A percentile compares a stretch with the other conserved stretches of the same genome.
These are phyloP conservation scores for Melinopterus prodromus DNA, from an alignment of 2,888 invertebrate species.

Conservation along the genomic window DNA sequence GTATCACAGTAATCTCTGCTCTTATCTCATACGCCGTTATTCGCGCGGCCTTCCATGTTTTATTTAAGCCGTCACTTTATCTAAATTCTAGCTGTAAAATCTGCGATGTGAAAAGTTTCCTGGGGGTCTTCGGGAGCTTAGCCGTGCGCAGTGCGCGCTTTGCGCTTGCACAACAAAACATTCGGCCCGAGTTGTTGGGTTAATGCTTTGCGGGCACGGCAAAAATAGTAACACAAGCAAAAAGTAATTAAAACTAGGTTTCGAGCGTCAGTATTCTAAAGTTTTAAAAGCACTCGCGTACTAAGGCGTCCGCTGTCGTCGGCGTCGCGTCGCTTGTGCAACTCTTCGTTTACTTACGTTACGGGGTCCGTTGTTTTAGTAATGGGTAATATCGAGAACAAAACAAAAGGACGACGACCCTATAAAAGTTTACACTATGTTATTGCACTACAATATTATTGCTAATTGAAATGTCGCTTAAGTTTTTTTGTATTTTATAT, in stretches of 20 bases:
- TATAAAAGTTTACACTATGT: no score
- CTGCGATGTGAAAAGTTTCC: not conserved
- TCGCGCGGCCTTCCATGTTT: not conserved
- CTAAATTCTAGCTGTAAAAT: constrained; percentile 10
- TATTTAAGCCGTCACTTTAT: constrained; percentile 12
- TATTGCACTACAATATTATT: no score
- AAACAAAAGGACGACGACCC: not conserved
- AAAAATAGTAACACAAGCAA: constrained; percentile 16
- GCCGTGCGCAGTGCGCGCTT: not conserved
- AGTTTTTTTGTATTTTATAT: no score
- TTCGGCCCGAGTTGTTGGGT: not conserved
- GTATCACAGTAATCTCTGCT: not conserved
- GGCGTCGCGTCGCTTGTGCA: constrained; percentile 18
- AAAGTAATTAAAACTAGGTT: constrained; percentile 25
- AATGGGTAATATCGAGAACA: constrained; percentile 18
- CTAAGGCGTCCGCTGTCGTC: constrained; percentile 26
- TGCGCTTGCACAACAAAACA: not conserved
- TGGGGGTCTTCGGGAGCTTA: not conserved
- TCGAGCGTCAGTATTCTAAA: not conserved
- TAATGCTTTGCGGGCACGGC: not conserved
- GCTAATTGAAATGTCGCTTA: no score
- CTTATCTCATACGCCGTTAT: not conserved
- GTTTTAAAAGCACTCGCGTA: constrained; percentile 34
- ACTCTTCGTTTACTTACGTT: not conserved
- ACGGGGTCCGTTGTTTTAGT: not conserved